A percentile compares a stretch with the other conserved stretches of the same genome.
phyloP scores from a whole-genome alignment of 2,113 vertebrate genomes.

The Cebus imitator region DNA sequence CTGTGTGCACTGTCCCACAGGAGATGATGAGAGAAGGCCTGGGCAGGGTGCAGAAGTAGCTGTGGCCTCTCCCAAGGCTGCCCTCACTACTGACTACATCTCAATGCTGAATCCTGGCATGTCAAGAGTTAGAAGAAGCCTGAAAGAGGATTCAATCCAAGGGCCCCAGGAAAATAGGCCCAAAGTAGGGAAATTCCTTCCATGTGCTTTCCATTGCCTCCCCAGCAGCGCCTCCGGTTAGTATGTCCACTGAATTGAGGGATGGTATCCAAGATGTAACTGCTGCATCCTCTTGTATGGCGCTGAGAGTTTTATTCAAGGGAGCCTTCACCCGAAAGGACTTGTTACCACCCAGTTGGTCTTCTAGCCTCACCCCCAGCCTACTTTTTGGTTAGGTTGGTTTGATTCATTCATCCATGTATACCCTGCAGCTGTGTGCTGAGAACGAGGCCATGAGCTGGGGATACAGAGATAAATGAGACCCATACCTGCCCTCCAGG shows the following conservation, averaged over 20 bases:
- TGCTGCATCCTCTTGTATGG: neutral
- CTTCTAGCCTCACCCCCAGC: neutral
- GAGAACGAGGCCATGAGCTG: neutral
- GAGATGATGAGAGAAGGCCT: neutral
- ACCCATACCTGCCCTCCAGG: neutral
- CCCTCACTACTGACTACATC: neutral
- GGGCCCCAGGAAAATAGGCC: neutral
- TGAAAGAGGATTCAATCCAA: neutral
- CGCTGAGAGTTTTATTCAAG: neutral
- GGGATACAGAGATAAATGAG: neutral
- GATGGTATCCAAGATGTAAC: fast-evolving
- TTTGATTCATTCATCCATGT: neutral
- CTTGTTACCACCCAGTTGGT: neutral
- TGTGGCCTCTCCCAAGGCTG: too few relatives aligned
- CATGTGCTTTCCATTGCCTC: neutral
- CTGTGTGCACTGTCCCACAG: neutral
- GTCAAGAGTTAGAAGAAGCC: neutral
- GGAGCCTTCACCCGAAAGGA: neutral
- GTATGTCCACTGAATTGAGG: neutral
- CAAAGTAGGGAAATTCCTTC: neutral
- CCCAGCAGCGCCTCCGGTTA: neutral
- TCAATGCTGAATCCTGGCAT: neutral
- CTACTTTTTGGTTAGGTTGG: neutral
- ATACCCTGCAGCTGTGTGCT: neutral
- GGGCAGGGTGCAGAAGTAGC: neutral